A percentile compares a stretch with the other conserved stretches of the same genome.
Evolutionary conservation across 2,888 invertebrate species (phyloP).

Genomic region (Margaritifera margaritifera): DNA sequence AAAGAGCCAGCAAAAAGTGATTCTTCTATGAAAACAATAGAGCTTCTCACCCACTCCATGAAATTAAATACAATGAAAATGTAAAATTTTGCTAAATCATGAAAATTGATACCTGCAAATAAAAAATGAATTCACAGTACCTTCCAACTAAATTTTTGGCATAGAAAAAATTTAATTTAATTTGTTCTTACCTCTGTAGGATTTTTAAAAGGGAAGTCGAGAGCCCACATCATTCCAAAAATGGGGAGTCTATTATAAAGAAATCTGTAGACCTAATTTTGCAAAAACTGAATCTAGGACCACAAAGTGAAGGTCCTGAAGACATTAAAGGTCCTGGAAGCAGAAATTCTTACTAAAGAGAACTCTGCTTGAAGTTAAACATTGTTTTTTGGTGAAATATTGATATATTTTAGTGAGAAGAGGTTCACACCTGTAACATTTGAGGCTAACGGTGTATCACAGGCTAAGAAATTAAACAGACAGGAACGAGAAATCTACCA

Average conservation of each 20-base stretch:
- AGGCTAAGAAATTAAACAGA: slow-evolving; percentile 49
- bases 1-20: no score
- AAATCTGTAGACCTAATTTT: not conserved
- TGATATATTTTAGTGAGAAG: slow-evolving; percentile 55
- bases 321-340: not conserved
- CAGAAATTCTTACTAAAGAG: not conserved
- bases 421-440: slow-evolving; percentile 67
- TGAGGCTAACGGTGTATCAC: slow-evolving; percentile 54
- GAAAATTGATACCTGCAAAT: no score
- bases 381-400: not conserved
- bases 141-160: no score
- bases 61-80: no score
- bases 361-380: not conserved
- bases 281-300: slow-evolving; percentile 3
- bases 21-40: no score
- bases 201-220: no score
- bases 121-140: no score
- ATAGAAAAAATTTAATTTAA: no score
- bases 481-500: slow-evolving; percentile 64
- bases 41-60: no score
- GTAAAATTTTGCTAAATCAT: no score
- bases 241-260: not conserved
- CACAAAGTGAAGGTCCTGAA: slow-evolving; percentile 2
- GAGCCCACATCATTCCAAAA: no score
- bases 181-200: no score